Percentiles rank a stretch among this genome's conserved stretches.
These are phyloP conservation scores for Rousettus madagascariensis DNA, from an alignment of 2,797 vertebrate species.

Conservation along the genomic window DNA sequence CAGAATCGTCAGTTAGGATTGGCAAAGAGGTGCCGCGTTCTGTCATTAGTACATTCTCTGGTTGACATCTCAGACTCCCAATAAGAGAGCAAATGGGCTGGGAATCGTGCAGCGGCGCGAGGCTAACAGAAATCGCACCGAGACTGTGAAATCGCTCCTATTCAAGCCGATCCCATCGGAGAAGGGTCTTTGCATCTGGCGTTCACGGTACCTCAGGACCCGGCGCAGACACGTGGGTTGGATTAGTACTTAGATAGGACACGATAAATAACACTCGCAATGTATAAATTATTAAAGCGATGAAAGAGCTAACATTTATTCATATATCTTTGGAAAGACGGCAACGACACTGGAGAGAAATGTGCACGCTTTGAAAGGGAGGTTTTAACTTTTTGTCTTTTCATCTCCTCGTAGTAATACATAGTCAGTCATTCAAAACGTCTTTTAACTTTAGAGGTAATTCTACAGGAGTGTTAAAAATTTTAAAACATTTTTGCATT, in stretches of 20 bases:
- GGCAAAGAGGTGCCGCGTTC: background rate
- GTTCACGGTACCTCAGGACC: background rate
- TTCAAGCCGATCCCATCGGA: background rate
- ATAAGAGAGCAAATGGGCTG: fast-evolving
- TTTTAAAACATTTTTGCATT: background rate
- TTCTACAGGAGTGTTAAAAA: background rate
- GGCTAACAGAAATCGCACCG: fast-evolving
- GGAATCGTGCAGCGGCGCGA: background rate
- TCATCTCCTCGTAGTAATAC: background rate
- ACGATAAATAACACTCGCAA: background rate
- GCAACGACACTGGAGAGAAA: background rate
- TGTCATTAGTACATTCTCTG: fast-evolving
- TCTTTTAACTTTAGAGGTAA: background rate
- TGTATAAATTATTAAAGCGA: background rate
- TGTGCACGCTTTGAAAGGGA: background rate
- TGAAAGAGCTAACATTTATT: background rate
- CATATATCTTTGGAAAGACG: conserved; percentile 1
- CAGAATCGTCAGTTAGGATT: background rate
- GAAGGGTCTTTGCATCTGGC: background rate
- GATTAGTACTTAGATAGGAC: background rate
- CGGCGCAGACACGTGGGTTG: fast-evolving
- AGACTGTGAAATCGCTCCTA: fast-evolving
- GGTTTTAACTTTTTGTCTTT: background rate
- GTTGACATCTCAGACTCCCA: background rate
- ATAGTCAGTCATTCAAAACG: background rate